These are phyloP conservation scores for Leptopterna dolabrata DNA, from an alignment of 2,888 invertebrate genomes.

Conservation along the genomic window DNA sequence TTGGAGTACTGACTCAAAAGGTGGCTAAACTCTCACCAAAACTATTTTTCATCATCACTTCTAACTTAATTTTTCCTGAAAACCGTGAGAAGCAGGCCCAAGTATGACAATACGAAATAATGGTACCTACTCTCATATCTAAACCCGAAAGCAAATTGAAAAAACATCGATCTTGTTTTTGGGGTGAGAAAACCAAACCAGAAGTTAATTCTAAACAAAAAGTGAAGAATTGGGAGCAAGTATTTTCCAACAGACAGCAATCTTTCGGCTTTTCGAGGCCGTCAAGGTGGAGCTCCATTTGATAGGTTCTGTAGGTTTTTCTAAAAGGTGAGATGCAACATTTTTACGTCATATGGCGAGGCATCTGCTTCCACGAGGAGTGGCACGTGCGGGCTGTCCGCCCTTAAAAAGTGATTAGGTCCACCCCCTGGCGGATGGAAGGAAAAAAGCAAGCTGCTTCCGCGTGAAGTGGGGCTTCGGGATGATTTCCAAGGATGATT, in stretches of 20 bases:
- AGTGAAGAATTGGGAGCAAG: too few relatives aligned
- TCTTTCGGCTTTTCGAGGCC: not conserved
- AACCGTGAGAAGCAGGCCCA: too few relatives aligned
- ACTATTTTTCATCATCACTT: too few relatives aligned
- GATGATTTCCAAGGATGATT: slow-evolving; percentile 1
- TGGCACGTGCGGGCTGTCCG: not conserved
- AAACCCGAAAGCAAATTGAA: too few relatives aligned
- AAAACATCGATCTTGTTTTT: too few relatives aligned
- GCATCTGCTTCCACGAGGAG: slow-evolving; percentile 14
- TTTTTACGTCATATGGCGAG: slow-evolving; percentile 41
- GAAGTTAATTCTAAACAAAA: too few relatives aligned
- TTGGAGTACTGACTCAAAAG: too few relatives aligned
- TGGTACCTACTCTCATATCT: too few relatives aligned
- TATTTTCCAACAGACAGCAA: not conserved
- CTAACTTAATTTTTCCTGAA: too few relatives aligned
- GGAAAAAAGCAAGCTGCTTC: slow-evolving; percentile 31
- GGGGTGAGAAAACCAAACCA: too few relatives aligned
- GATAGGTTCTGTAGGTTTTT: not conserved
- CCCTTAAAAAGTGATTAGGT: slow-evolving; percentile 48
- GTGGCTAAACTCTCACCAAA: too few relatives aligned
- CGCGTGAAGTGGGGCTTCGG: slow-evolving; percentile 16
- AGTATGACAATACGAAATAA: too few relatives aligned
- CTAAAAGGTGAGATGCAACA: slow-evolving; percentile 6
- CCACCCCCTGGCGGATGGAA: slow-evolving; percentile 5
- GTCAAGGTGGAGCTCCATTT: not conserved